A percentile compares a stretch with the other conserved stretches of the same genome.
Evolutionary conservation across 2,797 vertebrate genomes (phyloP).

Genomic region (Acanthurus leucopareius): DNA sequence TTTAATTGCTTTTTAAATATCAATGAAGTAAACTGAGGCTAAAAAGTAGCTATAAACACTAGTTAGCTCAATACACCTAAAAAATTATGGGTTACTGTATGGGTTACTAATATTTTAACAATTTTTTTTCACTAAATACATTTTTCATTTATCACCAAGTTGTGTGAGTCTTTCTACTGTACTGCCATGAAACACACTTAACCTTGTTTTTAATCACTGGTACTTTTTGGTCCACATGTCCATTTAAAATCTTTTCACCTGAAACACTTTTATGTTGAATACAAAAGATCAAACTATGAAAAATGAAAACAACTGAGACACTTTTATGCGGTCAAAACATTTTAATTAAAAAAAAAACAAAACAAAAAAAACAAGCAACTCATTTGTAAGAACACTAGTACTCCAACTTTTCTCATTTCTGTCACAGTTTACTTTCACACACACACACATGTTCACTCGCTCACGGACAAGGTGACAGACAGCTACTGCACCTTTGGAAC

Average conservation of each 20-base stretch:
- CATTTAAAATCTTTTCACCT: not conserved
- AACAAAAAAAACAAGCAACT: slow-evolving; percentile 20
- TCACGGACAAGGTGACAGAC: slow-evolving; percentile 31
- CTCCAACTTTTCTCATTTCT: slow-evolving; percentile 33
- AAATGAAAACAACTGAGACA: not conserved
- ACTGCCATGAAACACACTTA: no score
- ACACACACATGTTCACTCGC: slow-evolving; percentile 41
- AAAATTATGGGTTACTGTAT: no score
- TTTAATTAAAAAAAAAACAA: slow-evolving; percentile 75
- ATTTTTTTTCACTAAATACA: no score
- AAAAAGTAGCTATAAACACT: no score
- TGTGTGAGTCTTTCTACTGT: no score
- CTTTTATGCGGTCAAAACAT: slow-evolving; percentile 63
- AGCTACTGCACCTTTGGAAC: slow-evolving; percentile 62
- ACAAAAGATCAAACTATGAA: not conserved
- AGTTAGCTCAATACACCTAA: no score
- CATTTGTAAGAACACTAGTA: slow-evolving; percentile 59
- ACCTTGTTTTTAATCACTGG: no score
- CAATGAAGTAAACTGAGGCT: no score
- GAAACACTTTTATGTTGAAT: not conserved
- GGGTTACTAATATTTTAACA: no score
- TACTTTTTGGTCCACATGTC: no score
- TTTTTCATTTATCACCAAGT: no score
- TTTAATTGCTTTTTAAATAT: no score
- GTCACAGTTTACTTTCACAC: slow-evolving; percentile 40